phyloP scores from a whole-genome alignment of 2,797 vertebrate species.

The Leptoclinus maculatus region DNA sequence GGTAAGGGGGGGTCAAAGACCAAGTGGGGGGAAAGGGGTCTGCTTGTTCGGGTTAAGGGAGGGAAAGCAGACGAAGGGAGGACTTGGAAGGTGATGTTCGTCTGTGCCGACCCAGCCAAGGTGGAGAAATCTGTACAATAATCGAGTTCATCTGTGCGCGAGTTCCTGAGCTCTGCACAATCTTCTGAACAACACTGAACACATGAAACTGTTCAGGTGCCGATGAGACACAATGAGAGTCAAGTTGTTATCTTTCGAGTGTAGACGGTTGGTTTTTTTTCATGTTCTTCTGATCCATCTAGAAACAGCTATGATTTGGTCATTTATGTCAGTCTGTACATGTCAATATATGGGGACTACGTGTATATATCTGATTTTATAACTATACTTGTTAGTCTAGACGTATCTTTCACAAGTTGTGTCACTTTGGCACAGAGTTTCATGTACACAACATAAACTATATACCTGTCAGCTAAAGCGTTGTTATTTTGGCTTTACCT shows the following conservation, averaged over 20 bases:
- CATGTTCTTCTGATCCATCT: conserved; percentile 37
- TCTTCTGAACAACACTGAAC: conserved; percentile 44
- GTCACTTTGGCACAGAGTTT: conserved; percentile 77
- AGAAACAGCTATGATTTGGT: conserved; percentile 64
- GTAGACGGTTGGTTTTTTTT: conserved; percentile 8
- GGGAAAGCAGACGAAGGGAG: conserved; percentile 37
- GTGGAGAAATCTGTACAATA: conserved; percentile 63
- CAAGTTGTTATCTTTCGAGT: conserved; percentile 40
- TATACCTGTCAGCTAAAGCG: conserved; percentile 48
- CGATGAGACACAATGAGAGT: conserved; percentile 36
- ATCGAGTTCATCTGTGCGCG: conserved; percentile 55
- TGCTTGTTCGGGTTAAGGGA: conserved; percentile 44
- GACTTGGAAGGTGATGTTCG: background rate
- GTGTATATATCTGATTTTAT: conserved; percentile 21
- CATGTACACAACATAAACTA: conserved; percentile 66
- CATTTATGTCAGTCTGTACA: conserved; percentile 59
- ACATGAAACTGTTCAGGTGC: conserved; percentile 28
- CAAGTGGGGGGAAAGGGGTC: conserved; percentile 13
- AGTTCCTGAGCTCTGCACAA: conserved; percentile 63
- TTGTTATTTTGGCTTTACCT: conserved; percentile 22
- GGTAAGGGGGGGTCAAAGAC: conserved; percentile 25
- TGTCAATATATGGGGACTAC: conserved; percentile 16
- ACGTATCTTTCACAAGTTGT: conserved; percentile 43
- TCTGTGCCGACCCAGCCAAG: conserved; percentile 9
- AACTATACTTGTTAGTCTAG: conserved; percentile 38